phyloP scores from a whole-genome alignment of 1,140 invertebrate genomes.

The Cardiocondyla obscurior region DNA sequence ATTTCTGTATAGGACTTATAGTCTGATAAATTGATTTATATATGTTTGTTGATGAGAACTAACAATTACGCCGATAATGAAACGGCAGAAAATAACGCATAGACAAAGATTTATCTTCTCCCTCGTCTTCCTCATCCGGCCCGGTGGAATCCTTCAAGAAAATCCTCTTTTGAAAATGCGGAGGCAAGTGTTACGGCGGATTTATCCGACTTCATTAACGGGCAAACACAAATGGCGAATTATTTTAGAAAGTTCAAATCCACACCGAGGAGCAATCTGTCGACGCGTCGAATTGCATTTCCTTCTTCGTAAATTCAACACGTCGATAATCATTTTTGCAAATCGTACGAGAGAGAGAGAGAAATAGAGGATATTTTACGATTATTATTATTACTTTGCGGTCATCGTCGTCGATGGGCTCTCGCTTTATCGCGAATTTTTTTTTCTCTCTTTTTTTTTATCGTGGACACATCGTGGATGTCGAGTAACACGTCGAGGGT shows the following conservation, averaged over 20 bases:
- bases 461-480: constrained; percentile 29
- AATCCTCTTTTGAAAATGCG: not conserved
- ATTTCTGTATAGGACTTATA: not conserved
- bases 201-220: not conserved
- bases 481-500: constrained; percentile 20
- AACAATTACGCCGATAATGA: not conserved
- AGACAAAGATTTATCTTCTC: not conserved
- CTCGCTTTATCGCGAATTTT: constrained; percentile 44
- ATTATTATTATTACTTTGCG: constrained; percentile 27
- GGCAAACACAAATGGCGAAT: not conserved
- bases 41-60: not conserved
- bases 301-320: not conserved
- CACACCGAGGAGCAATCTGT: not conserved
- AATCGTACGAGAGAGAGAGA: not conserved
- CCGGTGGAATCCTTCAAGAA: not conserved
- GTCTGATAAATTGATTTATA: constrained; percentile 8
- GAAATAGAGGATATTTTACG: not conserved
- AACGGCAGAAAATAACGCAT: not conserved
- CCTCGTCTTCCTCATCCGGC: not conserved
- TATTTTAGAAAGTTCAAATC: not conserved
- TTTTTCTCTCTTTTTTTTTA: no score
- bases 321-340: constrained; percentile 21
- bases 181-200: not conserved
- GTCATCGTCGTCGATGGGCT: not conserved
- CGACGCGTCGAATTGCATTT: not conserved